Percentiles rank a stretch among this genome's conserved stretches.
These are phyloP conservation scores for Aramus guarauna DNA, from an alignment of 2,113 vertebrate genomes.

Conservation along the genomic window DNA sequence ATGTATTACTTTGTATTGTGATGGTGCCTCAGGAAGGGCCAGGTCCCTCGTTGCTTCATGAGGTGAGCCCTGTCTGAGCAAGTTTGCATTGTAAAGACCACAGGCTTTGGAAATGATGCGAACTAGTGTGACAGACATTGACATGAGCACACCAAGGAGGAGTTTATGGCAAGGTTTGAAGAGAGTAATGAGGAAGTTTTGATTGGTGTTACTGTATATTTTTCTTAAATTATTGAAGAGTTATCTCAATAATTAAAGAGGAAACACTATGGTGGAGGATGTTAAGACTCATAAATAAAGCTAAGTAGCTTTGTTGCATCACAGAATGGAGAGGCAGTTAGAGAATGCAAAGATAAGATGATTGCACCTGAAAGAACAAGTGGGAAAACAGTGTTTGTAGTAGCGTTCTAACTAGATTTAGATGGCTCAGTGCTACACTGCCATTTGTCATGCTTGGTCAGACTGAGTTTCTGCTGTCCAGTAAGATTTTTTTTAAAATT, in stretches of 20 bases:
- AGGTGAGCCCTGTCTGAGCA: neutral
- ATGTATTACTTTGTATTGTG: neutral
- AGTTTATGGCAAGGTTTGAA: neutral
- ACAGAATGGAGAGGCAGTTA: neutral
- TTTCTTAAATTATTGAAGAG: neutral
- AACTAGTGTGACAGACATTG: neutral
- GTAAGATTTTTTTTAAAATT: neutral
- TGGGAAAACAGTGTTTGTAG: neutral
- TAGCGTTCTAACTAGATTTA: neutral
- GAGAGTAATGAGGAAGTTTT: neutral
- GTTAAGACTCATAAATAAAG: neutral
- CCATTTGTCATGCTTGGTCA: neutral
- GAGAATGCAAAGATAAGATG: neutral
- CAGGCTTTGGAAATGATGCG: neutral
- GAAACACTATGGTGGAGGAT: accelerated
- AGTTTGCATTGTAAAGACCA: neutral
- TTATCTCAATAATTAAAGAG: neutral
- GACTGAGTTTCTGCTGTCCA: neutral
- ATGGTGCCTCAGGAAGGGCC: neutral
- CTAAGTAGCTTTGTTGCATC: neutral
- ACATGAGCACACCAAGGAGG: neutral
- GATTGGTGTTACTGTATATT: neutral
- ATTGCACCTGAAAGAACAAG: neutral
- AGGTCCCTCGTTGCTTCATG: neutral
- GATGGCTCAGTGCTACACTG: neutral